Base-by-base conservation (phyloP, 2,797 vertebrate species). In the Premnoplex brunnescens region DNA sequence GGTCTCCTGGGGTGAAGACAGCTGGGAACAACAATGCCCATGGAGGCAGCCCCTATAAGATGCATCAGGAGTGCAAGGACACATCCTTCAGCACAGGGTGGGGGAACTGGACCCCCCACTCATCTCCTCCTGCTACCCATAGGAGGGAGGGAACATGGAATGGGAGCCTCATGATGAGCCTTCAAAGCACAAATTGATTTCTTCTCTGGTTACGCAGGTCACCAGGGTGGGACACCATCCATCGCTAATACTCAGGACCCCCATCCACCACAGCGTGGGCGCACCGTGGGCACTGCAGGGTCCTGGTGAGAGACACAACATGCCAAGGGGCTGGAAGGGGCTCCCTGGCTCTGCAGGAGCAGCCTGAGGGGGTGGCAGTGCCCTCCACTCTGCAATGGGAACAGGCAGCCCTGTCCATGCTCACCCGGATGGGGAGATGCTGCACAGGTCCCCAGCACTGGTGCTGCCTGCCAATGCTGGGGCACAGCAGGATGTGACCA, bases 171-270 rank as follows among this genome's bases (percentile, higher is more conserved):
- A 36, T 27, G 58, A 88, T 0, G 6, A 95, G 68, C 87, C 64
- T 78, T 83, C 77, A 96, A 66, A 91, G 85, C 30, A 30, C 28
- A n/a, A 17, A 95, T 93, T 2, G 78, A 96, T 97, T 96, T 84
- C 75, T 72, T 97, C 95, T 97, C 95, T 0, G 2, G 76, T 95
- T 97, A 94, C 93, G 2, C 0, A 4, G 59, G 91, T 90, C 20
- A 1, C 66, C 55, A 28, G 94, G 67, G 77, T 93, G 79, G 92
- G 87, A 85, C 67, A 68, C 37, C 59, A 62, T 39, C 68, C 68
- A 27, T 4, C 0, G 10, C 55, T 81, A 59, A 76, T 21, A 82
- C 68, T 58, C 5, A 1, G 64, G 52, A 54, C 76, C 72, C 84
- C 54, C 46, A 4, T 12, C 55, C 22, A 0, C 34, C 32, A 2